Percentiles rank a stretch among this genome's conserved stretches.
Evolutionary conservation across 2,797 vertebrate species (phyloP).

Genomic region (Macropus fuliginosus): DNA sequence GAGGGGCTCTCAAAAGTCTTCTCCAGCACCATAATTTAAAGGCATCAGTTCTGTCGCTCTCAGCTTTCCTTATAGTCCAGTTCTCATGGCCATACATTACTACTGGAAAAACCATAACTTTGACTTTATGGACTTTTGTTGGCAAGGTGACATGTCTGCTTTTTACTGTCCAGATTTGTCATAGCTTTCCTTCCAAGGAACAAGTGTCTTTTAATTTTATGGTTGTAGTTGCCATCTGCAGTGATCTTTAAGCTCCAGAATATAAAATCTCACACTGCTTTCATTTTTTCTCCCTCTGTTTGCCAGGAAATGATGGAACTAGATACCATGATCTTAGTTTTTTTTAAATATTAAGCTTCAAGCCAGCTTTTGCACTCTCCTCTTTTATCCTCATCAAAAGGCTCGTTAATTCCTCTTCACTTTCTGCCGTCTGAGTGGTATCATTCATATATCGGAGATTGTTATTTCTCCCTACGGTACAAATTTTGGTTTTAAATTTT

Average conservation of each 20-base stretch:
- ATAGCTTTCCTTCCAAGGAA: no score
- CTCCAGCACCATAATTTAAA: no score
- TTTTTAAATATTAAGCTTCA: neutral
- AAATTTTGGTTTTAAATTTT: neutral
- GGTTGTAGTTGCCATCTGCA: neutral
- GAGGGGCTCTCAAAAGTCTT: no score
- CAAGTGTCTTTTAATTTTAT: no score
- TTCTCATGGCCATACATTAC: no score
- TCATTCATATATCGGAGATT: neutral
- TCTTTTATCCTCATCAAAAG: neutral
- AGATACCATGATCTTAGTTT: neutral
- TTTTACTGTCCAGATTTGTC: no score
- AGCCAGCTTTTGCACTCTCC: no score
- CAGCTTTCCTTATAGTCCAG: no score
- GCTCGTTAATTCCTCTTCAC: neutral
- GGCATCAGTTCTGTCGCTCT: no score
- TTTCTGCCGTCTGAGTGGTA: neutral
- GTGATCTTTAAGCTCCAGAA: neutral
- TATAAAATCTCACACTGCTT: neutral
- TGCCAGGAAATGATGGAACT: neutral
- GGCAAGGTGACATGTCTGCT: no score
- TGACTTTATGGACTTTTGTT: no score
- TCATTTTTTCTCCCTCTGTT: neutral
- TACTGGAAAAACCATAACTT: no score
- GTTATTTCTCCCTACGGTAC: neutral